Percentiles rank a stretch among this genome's conserved stretches.
phyloP scores from a whole-genome alignment of 2,113 vertebrate genomes.

The Colinus virginianus region DNA sequence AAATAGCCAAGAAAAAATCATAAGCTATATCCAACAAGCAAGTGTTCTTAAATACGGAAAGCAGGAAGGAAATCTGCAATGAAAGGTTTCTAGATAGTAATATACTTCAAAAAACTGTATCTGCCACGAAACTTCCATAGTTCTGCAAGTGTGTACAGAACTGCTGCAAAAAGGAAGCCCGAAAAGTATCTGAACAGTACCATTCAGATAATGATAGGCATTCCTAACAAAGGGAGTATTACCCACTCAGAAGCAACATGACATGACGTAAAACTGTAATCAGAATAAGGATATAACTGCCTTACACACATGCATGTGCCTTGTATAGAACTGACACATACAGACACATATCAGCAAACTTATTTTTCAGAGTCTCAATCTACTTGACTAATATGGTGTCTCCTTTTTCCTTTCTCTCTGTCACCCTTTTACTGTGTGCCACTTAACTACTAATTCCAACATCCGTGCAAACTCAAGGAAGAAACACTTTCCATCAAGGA shows the following conservation, averaged over 20 bases:
- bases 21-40: background rate
- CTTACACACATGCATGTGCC: background rate
- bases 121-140: background rate
- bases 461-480: background rate
- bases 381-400: background rate
- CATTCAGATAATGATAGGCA: background rate
- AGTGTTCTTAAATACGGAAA: background rate
- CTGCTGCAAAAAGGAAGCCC: background rate
- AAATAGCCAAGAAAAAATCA: background rate
- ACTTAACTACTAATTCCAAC: background rate
- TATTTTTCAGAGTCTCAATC: background rate
- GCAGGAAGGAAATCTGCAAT: background rate
- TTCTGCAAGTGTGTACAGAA: fast-evolving
- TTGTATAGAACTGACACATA: background rate
- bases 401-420: background rate
- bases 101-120: background rate
- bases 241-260: background rate
- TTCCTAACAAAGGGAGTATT: background rate
- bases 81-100: background rate
- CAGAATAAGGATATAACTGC: background rate
- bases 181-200: background rate
- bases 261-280: background rate
- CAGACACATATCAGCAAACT: background rate
- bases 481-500: background rate
- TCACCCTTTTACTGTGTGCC: background rate